Evolutionary conservation across 2,797 vertebrate species (phyloP), one percentile per base, ranked within the genome.

Genomic region (Hoplostethus mediterraneus): DNA sequence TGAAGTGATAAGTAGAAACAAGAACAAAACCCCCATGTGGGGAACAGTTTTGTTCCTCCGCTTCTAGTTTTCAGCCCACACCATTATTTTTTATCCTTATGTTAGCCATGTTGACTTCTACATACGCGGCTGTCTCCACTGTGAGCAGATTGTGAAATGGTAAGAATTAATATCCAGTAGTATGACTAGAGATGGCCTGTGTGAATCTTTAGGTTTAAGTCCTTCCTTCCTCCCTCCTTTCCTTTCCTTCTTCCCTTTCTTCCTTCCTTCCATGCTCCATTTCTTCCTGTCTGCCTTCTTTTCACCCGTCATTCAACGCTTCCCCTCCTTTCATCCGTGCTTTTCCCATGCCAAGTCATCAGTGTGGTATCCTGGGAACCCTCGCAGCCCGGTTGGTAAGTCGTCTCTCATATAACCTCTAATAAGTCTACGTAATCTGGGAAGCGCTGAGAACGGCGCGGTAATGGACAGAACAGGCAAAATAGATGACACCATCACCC

Each of bases 401-500:
- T 78, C 73, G 56, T 63, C 0, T 13, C 59, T 80, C 38, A 56
- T 58, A 71, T 77, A 72, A 73, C 60, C 49, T 62, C 62, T 69
- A 60, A 77, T 52, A 79, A 69, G 55, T 72, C 30, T 28, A 59
- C 66, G 51, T 62, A 33, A 81, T 80, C 51, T 63, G 70, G 54
- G 47, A 71, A 60, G 38, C 48, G 55, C 5, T 28, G 45, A 58
- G 73, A 79, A 67, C 16, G 64, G 61, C 44, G 38, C 68, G 60
- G 57, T 58, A 53, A 59, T 13, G 30, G 40, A 48, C 51, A 60
- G 57, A 52, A 44, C 28, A 25, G 54, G 56, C 8, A 72, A 62
- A 67, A 77, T 57, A 62, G 44, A 81, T 63, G 68, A 67, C 64
- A 64, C 53, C 25, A 38, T 63, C 48, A 67, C 70, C 68, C 79